Evolutionary conservation across 2,888 invertebrate species (phyloP), one percentile per base, ranked within the genome.

Genomic region (Petrolisthes manimaculis): DNA sequence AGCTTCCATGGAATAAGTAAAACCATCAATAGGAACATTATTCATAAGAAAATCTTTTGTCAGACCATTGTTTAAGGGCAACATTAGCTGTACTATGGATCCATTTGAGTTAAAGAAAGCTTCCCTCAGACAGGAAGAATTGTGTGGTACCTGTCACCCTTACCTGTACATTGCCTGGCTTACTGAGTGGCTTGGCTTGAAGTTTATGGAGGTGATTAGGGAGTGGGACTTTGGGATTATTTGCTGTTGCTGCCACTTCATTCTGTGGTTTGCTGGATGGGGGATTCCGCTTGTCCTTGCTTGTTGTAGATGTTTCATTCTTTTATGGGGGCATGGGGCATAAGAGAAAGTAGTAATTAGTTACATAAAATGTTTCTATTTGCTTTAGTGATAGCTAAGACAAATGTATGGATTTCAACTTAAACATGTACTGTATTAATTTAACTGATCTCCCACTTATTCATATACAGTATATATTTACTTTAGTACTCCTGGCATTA

Each of bases 171-270:
- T 21, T 56, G 37, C 54, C 18, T 67, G 24, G 21, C 56, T 83
- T 78, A 37, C 51, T 14, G 5, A 93, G 82, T 37, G 92, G 92
- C 91, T 93, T 96, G 0, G 96, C 95, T 91, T 95, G 94, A 83
- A 96, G 93, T 90, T 94, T 94, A 92, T 96, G 96, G 92, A 96
- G 93, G 93, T 96, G 96, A 93, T 96, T 96, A 0, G 96, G 96
- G 5, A 95, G 37, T 37, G 37, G 37, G 37, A 2, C 0, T 37
- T 37, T 90, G n/a, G 67, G n/a, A 8, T 6, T 78, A 2, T 18
- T 24, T 18, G 77, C 14, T 18, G 1, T 9, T 37, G 77, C 37
- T n/a, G n/a, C 24, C 9, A 21, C 75, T 8, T 18, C 12, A 54
- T 74, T 12, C 6, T 12, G 6, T 4, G 12, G 3, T 21, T 55